Conservation (phyloP, 2,113 vertebrate genomes). For the human (Homo sapiens) region DNA sequence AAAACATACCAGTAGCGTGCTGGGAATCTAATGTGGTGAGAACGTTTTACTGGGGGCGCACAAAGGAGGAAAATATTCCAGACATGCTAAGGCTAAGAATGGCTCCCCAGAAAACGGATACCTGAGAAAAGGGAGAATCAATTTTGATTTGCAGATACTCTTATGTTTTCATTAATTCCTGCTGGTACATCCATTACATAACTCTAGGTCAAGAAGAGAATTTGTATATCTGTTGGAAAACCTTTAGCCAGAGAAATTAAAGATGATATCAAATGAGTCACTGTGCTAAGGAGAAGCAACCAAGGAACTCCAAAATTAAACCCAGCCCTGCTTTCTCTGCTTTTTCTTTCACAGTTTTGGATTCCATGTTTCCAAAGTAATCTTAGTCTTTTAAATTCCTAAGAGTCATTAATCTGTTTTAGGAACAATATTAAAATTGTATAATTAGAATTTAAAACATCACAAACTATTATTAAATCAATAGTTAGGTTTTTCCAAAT, state of each 20-base stretch:
- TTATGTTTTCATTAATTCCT: not conserved
- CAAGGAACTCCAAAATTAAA: not conserved
- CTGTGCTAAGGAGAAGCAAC: not conserved
- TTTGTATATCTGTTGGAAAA: not conserved
- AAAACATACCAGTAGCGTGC: not conserved
- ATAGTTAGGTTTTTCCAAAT: not conserved
- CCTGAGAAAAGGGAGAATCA: too few relatives aligned
- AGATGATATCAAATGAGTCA: not conserved
- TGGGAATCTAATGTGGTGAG: too few relatives aligned
- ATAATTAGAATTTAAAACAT: not conserved
- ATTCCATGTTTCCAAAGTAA: slow-evolving; percentile 13
- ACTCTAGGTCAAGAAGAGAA: not conserved
- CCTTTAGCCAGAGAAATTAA: not conserved
- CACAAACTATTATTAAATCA: not conserved
- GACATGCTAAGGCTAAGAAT: not conserved
- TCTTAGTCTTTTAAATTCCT: not conserved
- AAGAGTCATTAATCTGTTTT: not conserved
- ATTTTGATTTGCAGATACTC: not conserved
- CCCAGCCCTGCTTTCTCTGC: not conserved
- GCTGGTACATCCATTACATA: not conserved
- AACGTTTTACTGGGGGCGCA: rapidly evolving
- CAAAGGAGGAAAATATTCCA: not conserved
- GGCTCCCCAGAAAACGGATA: rapidly evolving
- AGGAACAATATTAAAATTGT: not conserved
- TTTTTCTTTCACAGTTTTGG: not conserved